A percentile compares a stretch with the other conserved stretches of the same genome.
phyloP scores from a whole-genome alignment of 2,888 invertebrate genomes.

The Aphidius colemani region DNA sequence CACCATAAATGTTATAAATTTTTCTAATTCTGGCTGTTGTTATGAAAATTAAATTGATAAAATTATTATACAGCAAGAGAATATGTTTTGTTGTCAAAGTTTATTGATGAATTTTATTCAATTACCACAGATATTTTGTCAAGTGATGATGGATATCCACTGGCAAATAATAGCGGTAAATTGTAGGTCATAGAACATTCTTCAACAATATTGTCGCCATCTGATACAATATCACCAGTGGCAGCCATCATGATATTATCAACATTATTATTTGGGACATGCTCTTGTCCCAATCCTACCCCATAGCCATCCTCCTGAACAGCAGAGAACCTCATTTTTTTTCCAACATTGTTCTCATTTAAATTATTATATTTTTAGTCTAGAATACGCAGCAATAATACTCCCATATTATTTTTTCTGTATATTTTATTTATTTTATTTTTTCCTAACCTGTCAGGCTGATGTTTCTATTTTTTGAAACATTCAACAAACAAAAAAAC shows the following conservation, averaged over 20 bases:
- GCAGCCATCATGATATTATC: conserved; percentile 50
- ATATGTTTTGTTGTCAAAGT: not conserved
- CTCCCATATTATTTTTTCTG: too few relatives aligned
- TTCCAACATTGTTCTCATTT: conserved; percentile 34
- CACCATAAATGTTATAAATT: conserved; percentile 76
- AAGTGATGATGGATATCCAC: conserved; percentile 73
- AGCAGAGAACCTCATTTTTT: conserved; percentile 52
- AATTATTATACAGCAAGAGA: too few relatives aligned
- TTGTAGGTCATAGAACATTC: conserved; percentile 70
- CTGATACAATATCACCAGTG: conserved; percentile 43
- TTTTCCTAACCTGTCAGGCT: too few relatives aligned
- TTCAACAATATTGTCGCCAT: conserved; percentile 41
- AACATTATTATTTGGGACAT: conserved; percentile 40
- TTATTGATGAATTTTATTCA: not conserved
- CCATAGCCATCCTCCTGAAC: conserved; percentile 51
- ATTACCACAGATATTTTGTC: conserved; percentile 65
- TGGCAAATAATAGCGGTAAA: conserved; percentile 73
- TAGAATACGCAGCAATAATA: too few relatives aligned
- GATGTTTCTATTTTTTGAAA: too few relatives aligned
- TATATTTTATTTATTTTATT: too few relatives aligned
- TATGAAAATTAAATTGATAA: conserved; percentile 4
- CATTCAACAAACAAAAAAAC: too few relatives aligned
- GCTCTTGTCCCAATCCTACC: conserved; percentile 49
- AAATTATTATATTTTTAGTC: too few relatives aligned
- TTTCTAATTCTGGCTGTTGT: conserved; percentile 65